Evolutionary conservation across 2,888 invertebrate species (phyloP), one percentile per base, ranked within the genome.

Genomic region (Acanthosepion lycidas): DNA sequence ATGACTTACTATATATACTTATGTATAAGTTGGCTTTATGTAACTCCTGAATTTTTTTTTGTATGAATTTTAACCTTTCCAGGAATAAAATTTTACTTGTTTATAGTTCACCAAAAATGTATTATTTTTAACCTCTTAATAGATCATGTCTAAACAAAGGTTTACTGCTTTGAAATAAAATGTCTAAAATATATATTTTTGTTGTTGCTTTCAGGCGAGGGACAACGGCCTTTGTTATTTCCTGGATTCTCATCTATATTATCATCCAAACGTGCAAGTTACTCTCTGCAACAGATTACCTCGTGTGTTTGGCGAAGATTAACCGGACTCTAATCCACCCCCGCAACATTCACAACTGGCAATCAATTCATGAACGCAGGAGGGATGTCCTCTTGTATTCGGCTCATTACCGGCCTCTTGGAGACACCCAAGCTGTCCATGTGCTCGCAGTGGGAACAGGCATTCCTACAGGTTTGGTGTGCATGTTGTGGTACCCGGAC

Each of bases 361-460:
- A 94, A 49, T 53, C 59, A 1, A 55, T 94, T 42, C 53, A 59
- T 15, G 94, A 94, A 51, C 94, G 94, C 28, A 51, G 94, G 59
- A 53, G 94, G 15, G 94, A 94, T 55, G 94, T 94, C 23, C 59
- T 94, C 42, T 28, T 94, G 59, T 94, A 94, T 94, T 94, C 94
- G n/a, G 94, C 94, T 33, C 94, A 94, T 55, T 94, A 94, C 42
- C 94, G 94, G 33, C 94, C 94, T n/a, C 94, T 94, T 23, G 94
- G 94, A 18, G 94, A 94, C n/a, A 94, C 53, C 26, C 53, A 42
- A 42, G 53, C 53, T 26, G 94, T 94, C 12, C 94, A 94, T 42
- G n/a, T 94, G 9, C 59, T 94, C 33, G 94, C 94, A 8, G 53
- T 94, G 9, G 94, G 94, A 9, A 94, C 94, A 23, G 94, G 94